phyloP scores from a whole-genome alignment of 2,797 vertebrate species.

The Pseudochirops cupreus region DNA sequence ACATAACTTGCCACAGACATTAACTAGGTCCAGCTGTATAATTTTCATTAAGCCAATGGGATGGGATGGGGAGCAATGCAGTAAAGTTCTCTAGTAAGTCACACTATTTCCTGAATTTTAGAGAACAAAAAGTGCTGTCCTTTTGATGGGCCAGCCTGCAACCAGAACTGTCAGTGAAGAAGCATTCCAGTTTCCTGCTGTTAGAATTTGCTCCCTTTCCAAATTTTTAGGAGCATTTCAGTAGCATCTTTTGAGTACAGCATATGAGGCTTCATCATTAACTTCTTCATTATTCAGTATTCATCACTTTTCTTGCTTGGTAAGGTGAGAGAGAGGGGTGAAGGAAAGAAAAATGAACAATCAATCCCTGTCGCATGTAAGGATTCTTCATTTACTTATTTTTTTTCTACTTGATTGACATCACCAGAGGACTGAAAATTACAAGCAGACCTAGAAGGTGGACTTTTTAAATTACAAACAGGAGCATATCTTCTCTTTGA shows the following conservation, averaged over 20 bases:
- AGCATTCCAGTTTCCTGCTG: neutral
- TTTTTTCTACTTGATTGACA: neutral
- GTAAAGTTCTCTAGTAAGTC: neutral
- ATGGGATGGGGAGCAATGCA: neutral
- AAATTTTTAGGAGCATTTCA: neutral
- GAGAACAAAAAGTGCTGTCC: neutral
- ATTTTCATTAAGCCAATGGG: neutral
- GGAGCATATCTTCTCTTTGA: neutral
- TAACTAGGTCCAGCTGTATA: neutral
- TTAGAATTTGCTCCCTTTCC: neutral
- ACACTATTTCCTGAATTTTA: neutral
- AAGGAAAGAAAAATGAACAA: constrained; percentile 30
- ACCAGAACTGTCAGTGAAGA: neutral
- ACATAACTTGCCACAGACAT: neutral
- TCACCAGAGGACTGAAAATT: constrained; percentile 4
- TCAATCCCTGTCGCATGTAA: neutral
- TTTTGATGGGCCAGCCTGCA: neutral
- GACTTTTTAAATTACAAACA: neutral
- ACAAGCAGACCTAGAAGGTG: neutral
- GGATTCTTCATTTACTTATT: neutral
- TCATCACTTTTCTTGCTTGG: neutral
- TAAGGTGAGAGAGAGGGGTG: neutral
- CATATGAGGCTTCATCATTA: fast-evolving
- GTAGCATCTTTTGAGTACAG: neutral
- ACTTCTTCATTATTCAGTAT: too few relatives aligned